Conservation (phyloP, 2,888 invertebrate species). For the Parnassius smintheus region DNA sequence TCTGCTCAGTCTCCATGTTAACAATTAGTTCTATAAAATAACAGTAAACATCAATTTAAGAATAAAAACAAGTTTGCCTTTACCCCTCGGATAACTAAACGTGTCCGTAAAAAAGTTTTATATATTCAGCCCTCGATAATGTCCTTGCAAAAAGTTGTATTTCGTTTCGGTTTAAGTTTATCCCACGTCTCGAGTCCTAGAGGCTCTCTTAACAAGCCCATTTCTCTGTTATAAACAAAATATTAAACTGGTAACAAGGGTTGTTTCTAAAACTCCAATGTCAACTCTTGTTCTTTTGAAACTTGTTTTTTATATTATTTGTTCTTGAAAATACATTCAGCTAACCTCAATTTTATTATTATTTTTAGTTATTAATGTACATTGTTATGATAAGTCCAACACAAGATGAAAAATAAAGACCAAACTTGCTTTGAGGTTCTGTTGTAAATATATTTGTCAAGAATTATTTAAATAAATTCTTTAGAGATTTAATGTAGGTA, state of each 20-base stretch:
- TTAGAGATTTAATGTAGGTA: not conserved
- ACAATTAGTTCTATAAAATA: no score
- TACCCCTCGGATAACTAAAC: not conserved
- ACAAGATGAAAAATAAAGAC: no score
- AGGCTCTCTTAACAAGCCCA: constrained; percentile 6
- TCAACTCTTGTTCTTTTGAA: constrained; percentile 4
- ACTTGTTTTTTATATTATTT: constrained; percentile 3
- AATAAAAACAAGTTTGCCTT: not conserved
- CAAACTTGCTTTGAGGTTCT: no score
- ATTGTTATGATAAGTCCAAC: not conserved
- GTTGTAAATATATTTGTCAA: no score
- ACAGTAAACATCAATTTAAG: no score
- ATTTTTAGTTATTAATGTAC: not conserved
- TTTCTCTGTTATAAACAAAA: constrained; percentile 4
- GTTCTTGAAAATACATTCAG: not conserved
- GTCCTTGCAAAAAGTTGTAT: constrained; percentile 2
- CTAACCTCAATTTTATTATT: not conserved
- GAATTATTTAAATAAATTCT: no score
- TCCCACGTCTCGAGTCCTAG: constrained; percentile 5
- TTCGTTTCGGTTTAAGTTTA: constrained; percentile 1
- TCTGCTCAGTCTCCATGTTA: no score
- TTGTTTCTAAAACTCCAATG: constrained; percentile 7
- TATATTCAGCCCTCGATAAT: constrained; percentile 2
- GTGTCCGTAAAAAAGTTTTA: constrained; percentile 1
- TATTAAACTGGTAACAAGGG: constrained; percentile 6